Conservation (phyloP, 2,113 vertebrate species). For the Hucho hucho region DNA sequence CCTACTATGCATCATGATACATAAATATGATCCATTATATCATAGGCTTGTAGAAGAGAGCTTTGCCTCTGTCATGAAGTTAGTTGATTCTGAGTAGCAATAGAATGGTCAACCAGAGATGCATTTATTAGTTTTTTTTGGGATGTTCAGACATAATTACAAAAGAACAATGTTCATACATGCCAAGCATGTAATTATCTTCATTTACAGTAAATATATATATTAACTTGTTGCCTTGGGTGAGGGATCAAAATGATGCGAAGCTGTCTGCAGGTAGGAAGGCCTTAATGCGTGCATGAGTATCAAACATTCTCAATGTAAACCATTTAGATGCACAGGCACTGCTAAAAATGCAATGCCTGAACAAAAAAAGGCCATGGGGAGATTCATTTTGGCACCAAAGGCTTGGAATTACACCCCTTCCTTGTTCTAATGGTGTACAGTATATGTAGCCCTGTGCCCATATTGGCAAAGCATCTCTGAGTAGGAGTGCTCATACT, state of each 20-base stretch:
- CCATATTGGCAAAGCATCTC: too few relatives aligned
- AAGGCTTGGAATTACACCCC: neutral
- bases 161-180: neutral
- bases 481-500: too few relatives aligned
- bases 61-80: too few relatives aligned
- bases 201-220: neutral
- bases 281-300: neutral
- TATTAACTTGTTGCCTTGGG: neutral
- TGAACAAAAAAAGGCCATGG: neutral
- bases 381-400: neutral
- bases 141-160: neutral
- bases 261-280: neutral
- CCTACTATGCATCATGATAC: too few relatives aligned
- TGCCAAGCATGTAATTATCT: neutral
- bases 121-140: neutral
- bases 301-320: neutral
- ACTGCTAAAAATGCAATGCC: neutral
- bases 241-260: neutral
- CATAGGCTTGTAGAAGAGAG: too few relatives aligned
- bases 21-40: too few relatives aligned
- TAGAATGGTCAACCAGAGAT: neutral
- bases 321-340: neutral
- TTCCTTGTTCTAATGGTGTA: neutral
- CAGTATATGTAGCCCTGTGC: neutral
- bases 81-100: neutral